Base-by-base conservation (phyloP, 2,888 invertebrate genomes). In the Volucella bombylans region DNA sequence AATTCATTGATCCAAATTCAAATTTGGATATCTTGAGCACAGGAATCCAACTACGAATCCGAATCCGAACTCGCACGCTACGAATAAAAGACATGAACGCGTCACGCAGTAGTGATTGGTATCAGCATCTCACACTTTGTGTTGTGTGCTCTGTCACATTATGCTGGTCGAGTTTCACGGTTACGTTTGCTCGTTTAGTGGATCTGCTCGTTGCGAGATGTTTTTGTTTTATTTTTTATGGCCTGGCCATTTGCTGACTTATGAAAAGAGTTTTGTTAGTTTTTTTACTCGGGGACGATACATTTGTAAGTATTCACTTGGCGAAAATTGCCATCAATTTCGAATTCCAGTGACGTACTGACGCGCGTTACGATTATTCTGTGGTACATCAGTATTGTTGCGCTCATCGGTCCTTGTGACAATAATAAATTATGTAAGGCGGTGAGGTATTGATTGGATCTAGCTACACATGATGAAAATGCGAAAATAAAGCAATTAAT, bases 1-100 rank as follows among this genome's bases (percentile, higher is more conserved):
- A 83, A 80, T 83, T 83, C 83, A 83, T 79, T 83, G 83, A 83
- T 83, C 83, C 74, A 83, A 79, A 83, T 83, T 83, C 71, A 79
- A 76, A 73, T 74, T 80, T 47, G 83, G 74, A 80, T 83, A 71
- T 80, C 54, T 80, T 65, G 39, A 73, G 49, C 47, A 12, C 38
- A 52, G 47, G 43, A 59, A 72, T 65, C 12, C 15, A n/a, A 45
- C 43, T 49, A 79, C 38, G 23, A 47, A 45, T 14, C 39, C 1
- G 31, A 38, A 52, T 10, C 23, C n/a, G 12, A 65, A 54, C 12
- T 14, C 18, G 23, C 23, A 23, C 23, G 4, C 23, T 23, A 23
- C 49, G 43, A 65, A 45, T 73, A 55, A 47, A 65, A 55, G 49
- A 55, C 2, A 50, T 4, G 12, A 54, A 52, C 15, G 12, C 54